A percentile compares a stretch with the other conserved stretches of the same genome.
Conservation (phyloP, 2,113 vertebrate genomes). For the Scomber colias region DNA sequence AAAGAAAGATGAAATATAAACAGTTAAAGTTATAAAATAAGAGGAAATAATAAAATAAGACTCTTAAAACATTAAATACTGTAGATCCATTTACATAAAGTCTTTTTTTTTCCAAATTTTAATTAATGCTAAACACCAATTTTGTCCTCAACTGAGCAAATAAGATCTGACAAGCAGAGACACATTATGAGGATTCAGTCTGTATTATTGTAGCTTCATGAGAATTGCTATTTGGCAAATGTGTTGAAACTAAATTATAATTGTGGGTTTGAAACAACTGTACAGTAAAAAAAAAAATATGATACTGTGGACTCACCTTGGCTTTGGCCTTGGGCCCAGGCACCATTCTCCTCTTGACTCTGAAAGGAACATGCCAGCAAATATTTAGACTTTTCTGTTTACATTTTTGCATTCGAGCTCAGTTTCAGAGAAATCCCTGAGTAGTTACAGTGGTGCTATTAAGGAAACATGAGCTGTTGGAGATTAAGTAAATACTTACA, state of each 20-base stretch:
- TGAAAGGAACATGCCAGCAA: constrained; percentile 65
- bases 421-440: neutral
- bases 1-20: constrained; percentile 2
- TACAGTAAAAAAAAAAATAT: neutral
- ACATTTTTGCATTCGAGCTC: neutral
- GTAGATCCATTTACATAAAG: no score
- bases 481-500: constrained; percentile 77
- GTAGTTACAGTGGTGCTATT: neutral
- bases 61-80: neutral
- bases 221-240: neutral
- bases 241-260: neutral
- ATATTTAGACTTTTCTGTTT: neutral
- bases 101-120: neutral
- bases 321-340: constrained; percentile 91
- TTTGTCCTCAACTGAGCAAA: neutral
- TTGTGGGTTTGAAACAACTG: neutral
- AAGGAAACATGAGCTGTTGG: neutral
- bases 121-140: neutral
- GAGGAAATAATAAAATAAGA: constrained; percentile 2
- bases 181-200: neutral
- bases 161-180: neutral
- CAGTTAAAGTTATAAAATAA: neutral
- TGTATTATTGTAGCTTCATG: neutral
- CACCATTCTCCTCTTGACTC: constrained; percentile 94
- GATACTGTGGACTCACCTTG: constrained; percentile 85